Percentiles rank a stretch among this genome's conserved stretches.
phyloP scores from a whole-genome alignment of 2,797 vertebrate species.

The Crocidura indochinensis region DNA sequence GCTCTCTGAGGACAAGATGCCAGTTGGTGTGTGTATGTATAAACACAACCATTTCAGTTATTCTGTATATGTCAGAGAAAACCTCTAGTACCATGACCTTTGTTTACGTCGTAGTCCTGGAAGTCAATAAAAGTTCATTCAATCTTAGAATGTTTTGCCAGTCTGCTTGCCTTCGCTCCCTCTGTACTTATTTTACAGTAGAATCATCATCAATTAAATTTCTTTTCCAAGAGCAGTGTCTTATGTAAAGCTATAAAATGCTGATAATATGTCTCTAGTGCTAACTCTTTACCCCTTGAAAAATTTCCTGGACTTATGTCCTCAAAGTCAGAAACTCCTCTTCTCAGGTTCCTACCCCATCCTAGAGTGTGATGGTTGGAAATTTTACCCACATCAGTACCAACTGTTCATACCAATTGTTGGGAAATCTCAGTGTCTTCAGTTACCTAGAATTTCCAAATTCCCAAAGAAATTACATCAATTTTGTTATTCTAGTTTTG shows the following conservation, averaged over 20 bases:
- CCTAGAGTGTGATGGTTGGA: background rate
- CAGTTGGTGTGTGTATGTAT: background rate
- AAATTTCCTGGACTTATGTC: background rate
- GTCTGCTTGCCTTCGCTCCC: background rate
- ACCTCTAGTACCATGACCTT: background rate
- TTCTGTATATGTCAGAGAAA: background rate
- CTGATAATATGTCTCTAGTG: background rate
- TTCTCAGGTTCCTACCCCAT: background rate
- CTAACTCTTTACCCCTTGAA: background rate
- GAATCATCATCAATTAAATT: background rate
- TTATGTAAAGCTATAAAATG: background rate
- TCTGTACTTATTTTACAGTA: background rate
- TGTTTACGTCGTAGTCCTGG: background rate
- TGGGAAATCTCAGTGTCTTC: conserved; percentile 18
- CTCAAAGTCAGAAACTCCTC: background rate
- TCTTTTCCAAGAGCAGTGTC: background rate
- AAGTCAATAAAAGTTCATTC: background rate
- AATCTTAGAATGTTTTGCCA: background rate
- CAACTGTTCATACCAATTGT: too few relatives aligned
- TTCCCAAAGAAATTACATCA: conserved; percentile 15
- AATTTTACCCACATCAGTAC: background rate
- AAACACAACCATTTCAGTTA: background rate
- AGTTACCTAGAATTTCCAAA: background rate
- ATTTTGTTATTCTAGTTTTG: background rate
- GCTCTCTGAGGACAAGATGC: background rate